Evolutionary conservation across 2,797 vertebrate genomes (phyloP), one percentile per base, ranked within the genome.

Genomic region (Coregonus sp.): DNA sequence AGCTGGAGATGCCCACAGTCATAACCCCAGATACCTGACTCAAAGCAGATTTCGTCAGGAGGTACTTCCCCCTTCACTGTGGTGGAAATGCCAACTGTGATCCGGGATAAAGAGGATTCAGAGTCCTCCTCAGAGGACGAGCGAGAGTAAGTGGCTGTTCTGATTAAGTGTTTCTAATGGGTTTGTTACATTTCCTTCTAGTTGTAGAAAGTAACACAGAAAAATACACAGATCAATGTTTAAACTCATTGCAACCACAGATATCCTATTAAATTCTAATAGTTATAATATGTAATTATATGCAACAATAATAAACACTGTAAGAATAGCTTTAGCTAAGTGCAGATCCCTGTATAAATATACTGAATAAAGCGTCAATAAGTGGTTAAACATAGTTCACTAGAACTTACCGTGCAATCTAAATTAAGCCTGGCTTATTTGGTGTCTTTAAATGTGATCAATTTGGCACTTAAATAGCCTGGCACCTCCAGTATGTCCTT

Each of bases 11-110:
- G 90, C 75, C 75, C 82, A 29, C 76, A 66, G 70, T 84, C 84
- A 54, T 89, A 69, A 82, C 76, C 79, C 52, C 18, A 67, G 70
- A 83, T 76, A 85, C 84, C 67, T 87, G 82, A 90, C 81, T 77
- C 78, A 80, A 72, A 86, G 80, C 80, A 81, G 81, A 85, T 85
- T 85, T 86, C 40, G 77, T 73, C 79, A 56, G 85, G 29, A 84
- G 81, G 80, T 80, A 73, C 5, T 76, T 71, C 70, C 47, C 11
- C 61, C 69, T 66, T 80, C n/a, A 61, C 82, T 65, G 76, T 89
- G 76, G 85, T 85, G 88, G 94, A 94, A 87, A 98, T 98, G 97
- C 96, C 96, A 75, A 90, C 91, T 69, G 95, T 94, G 83, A 93
- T 89, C 91, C 92, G 84, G 89, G 95, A 93, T 82, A 90, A 95